Evolutionary conservation across 1,140 invertebrate genomes (phyloP).

Genomic region (Conopomorpha cramerella): DNA sequence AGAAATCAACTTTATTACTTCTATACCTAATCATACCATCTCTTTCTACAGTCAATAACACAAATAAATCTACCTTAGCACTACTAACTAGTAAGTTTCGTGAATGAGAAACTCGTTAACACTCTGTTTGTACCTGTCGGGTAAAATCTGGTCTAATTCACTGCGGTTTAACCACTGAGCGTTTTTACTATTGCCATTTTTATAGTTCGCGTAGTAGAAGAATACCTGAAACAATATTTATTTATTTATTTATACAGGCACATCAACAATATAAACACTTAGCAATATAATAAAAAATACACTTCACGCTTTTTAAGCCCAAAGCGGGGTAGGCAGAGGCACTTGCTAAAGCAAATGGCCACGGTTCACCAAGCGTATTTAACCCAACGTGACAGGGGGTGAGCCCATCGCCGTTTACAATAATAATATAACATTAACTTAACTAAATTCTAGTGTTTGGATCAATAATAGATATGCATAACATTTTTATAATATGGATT

Average conservation of each 20-base stretch:
- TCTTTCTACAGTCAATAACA: too few species aligned
- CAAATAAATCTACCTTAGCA: too few species aligned
- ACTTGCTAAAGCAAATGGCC: background rate
- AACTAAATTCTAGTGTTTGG: too few species aligned
- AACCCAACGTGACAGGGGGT: background rate
- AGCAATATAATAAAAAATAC: background rate
- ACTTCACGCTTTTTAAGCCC: too few species aligned
- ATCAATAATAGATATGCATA: too few species aligned
- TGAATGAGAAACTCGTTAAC: constrained; percentile 48
- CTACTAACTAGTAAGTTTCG: constrained; percentile 37
- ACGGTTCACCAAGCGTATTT: background rate
- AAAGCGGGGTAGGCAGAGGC: too few species aligned
- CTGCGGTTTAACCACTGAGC: constrained; percentile 45
- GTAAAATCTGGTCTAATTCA: constrained; percentile 39
- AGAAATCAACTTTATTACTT: too few species aligned
- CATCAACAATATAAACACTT: background rate
- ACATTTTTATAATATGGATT: too few species aligned
- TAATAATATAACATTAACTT: too few species aligned
- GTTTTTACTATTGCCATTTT: constrained; percentile 22
- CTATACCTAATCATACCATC: too few species aligned
- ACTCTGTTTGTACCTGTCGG: constrained; percentile 34
- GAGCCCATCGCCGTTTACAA: too few species aligned
- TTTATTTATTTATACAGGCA: background rate
- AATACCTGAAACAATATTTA: constrained; percentile 35
- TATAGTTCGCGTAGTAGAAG: constrained; percentile 51